Conservation (phyloP, 2,113 vertebrate genomes). For the Ageneiosus marmoratus region DNA sequence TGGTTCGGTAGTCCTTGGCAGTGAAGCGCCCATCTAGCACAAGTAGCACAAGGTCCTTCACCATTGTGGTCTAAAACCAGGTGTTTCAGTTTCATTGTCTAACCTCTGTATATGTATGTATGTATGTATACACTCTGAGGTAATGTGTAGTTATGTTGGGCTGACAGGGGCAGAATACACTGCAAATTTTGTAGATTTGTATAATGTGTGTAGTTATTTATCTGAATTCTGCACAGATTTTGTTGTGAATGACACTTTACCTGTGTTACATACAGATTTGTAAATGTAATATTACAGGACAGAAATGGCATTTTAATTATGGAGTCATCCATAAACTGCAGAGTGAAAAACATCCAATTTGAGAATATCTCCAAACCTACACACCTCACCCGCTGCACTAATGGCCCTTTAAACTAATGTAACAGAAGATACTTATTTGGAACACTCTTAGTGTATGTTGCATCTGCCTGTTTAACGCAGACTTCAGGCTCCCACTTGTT, state of each 20-base stretch:
- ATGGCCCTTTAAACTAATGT: background rate
- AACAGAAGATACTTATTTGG: background rate
- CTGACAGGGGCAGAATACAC: background rate
- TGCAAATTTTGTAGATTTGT: background rate
- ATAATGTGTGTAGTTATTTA: background rate
- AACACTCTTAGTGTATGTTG: background rate
- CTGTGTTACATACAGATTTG: background rate
- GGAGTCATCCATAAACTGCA: background rate
- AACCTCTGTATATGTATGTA: too few relatives aligned
- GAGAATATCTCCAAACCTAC: background rate
- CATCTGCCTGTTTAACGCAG: background rate
- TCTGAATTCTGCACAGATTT: background rate
- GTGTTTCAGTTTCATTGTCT: too few relatives aligned
- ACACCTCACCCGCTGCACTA: background rate
- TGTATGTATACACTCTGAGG: too few relatives aligned
- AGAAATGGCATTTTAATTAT: background rate
- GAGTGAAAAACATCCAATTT: background rate
- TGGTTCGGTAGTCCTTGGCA: too few relatives aligned
- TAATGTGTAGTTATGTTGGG: background rate
- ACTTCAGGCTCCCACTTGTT: background rate
- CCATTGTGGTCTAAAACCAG: too few relatives aligned
- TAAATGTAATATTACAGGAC: background rate
- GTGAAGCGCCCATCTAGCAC: too few relatives aligned
- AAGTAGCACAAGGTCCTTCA: too few relatives aligned
- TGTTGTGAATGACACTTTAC: background rate